phyloP scores from a whole-genome alignment of 2,888 invertebrate species.

The Agrilus biguttatus region DNA sequence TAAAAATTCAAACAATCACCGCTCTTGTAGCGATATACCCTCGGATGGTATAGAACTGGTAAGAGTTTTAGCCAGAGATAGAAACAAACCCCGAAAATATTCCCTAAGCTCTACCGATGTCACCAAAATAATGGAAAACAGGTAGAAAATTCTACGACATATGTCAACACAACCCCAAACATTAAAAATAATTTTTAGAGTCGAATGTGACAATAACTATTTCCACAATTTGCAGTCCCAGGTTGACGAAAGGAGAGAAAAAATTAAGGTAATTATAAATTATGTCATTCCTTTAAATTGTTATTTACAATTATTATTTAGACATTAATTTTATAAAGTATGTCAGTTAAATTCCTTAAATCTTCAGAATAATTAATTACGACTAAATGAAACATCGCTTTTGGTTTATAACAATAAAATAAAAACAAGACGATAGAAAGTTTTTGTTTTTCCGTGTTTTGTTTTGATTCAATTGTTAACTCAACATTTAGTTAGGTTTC shows the following conservation, averaged over 20 bases:
- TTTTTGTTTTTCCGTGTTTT: not conserved
- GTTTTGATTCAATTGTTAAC: not conserved
- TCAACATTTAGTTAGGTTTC: constrained; percentile 2
- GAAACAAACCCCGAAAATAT: constrained; percentile 39
- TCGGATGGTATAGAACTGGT: constrained; percentile 58
- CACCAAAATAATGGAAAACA: constrained; percentile 24
- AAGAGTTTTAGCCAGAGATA: constrained; percentile 54
- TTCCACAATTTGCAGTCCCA: constrained; percentile 1
- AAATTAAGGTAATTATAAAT: no score
- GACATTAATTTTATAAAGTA: no score
- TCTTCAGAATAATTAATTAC: no score
- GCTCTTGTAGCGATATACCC: constrained; percentile 22
- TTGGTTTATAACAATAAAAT: no score
- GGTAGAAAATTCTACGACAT: no score
- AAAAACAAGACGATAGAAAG: no score
- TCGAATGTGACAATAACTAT: not conserved
- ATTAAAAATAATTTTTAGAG: no score
- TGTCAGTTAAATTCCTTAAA: no score
- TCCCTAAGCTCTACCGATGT: constrained; percentile 41
- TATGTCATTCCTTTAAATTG: no score
- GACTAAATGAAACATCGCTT: no score
- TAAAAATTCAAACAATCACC: constrained; percentile 15
- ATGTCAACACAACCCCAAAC: no score
- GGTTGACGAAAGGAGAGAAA: not conserved
- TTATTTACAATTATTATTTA: no score